Base-by-base conservation (phyloP, 2,888 invertebrate genomes). In the Latheticus oryzae region DNA sequence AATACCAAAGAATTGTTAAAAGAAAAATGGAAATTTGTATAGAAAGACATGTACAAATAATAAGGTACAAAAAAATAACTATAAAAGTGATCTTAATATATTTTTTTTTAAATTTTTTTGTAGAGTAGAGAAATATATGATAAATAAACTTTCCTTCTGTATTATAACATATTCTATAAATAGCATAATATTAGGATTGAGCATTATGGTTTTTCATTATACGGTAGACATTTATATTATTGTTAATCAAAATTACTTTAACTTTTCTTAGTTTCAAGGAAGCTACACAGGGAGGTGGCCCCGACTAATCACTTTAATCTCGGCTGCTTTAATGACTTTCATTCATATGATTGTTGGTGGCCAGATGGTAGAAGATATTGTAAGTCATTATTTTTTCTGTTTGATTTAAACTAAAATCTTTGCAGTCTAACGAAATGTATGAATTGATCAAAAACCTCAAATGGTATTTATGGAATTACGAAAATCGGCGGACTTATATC, bases 181-280 rank as follows among this genome's bases (percentile, higher is more conserved):
- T 23, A 8, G 23, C 7, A 3, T 3, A 23, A 23, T 23, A 23
- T 8, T 23, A 23, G 23, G 23, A 3, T 7, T 23, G n/a, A n/a
- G 23, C 8, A 26, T 8, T 11, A 24, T 24, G 7, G 7, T 26
- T 8, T 26, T 26, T 26, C 26, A 11, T 11, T 26, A 2, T 26
- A 11, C 26, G 11, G 26, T 26, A 26, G 1, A 11, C 11, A 26
- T 1, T 2, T 11, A 1, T 11, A n/a, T 26, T 23, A n/a, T 23
- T 26, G 8, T 26, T 11, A n/a, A n/a, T n/a, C n/a, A n/a, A n/a
- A n/a, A n/a, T n/a, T n/a, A n/a, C n/a, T n/a, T n/a, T n/a, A n/a
- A n/a, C n/a, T n/a, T n/a, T n/a, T n/a, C n/a, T n/a, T n/a, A 26
- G 26, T 26, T 26, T 26, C 3, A 26, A n/a, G 26, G 26, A 26